Percentiles rank a stretch among this genome's conserved stretches.
phyloP scores from a whole-genome alignment of 2,113 vertebrate species.

The Sterna hirundo region DNA sequence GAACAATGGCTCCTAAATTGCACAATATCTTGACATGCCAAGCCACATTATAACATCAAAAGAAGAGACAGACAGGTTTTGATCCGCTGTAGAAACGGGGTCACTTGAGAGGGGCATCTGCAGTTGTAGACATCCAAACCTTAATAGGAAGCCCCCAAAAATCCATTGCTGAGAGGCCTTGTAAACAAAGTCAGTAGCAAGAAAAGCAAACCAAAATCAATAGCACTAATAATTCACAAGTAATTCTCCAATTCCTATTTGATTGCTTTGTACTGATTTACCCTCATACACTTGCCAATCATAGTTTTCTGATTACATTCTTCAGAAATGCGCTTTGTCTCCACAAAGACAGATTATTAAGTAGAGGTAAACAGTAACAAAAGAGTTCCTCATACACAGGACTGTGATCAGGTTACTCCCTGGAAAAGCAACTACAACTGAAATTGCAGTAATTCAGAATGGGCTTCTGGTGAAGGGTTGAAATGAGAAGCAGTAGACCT shows the following conservation, averaged over 20 bases:
- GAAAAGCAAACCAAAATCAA: not conserved
- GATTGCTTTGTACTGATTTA: not conserved
- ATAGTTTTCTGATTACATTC: constrained; percentile 1
- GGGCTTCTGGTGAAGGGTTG: not conserved
- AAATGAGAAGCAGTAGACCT: not conserved
- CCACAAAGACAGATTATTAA: constrained; percentile 28
- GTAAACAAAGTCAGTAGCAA: not conserved
- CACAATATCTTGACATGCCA: constrained; percentile 7
- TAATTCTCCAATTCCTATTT: not conserved
- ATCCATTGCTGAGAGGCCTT: not conserved
- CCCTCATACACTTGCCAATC: not conserved
- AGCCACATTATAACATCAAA: not conserved
- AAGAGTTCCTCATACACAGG: not conserved
- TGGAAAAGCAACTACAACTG: not conserved
- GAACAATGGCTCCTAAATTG: not conserved
- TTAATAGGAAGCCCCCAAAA: not conserved
- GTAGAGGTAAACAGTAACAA: constrained; percentile 30
- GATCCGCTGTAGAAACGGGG: not conserved
- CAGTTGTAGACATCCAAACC: not conserved
- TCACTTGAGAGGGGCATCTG: not conserved
- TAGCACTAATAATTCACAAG: not conserved
- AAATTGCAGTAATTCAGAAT: constrained; percentile 21
- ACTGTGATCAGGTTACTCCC: constrained; percentile 14
- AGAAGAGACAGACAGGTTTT: constrained; percentile 5
- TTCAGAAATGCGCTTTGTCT: not conserved